A percentile compares a stretch with the other conserved stretches of the same genome.
Conservation (phyloP, 2,888 invertebrate genomes). For the Cactoblastis cactorum region DNA sequence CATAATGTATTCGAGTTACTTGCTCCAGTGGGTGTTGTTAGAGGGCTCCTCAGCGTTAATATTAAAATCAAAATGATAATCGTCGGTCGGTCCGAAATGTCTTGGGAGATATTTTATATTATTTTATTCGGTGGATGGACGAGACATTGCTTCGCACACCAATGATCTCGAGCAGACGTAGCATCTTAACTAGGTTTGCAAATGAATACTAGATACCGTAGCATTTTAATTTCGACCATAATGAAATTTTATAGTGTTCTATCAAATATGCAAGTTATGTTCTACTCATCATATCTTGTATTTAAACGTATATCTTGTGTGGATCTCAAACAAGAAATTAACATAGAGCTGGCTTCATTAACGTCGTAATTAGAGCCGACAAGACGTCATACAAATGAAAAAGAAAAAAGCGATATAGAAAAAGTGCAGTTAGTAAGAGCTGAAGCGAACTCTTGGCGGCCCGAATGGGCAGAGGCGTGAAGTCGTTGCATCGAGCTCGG, state of each 20-base stretch:
- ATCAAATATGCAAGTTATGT: no score
- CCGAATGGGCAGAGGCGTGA: conserved; percentile 35
- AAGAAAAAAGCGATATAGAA: neutral
- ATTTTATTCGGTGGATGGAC: no score
- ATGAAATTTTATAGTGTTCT: no score
- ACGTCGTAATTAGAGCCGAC: neutral
- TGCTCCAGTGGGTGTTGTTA: conserved; percentile 21
- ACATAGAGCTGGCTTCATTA: neutral
- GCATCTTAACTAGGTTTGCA: no score
- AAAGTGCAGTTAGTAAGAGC: neutral
- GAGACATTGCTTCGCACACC: no score
- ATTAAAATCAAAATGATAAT: conserved; percentile 10
- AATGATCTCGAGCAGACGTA: no score
- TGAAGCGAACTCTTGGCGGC: conserved; percentile 17
- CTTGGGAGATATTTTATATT: neutral
- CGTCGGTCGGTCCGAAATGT: conserved; percentile 1
- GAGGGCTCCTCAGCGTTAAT: conserved; percentile 18
- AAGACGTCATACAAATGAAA: neutral
- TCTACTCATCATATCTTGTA: no score
- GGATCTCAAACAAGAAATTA: neutral
- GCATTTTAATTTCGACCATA: no score
- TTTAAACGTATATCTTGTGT: no score
- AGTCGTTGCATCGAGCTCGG: conserved; percentile 37
- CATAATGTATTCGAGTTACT: conserved; percentile 17
- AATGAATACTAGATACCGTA: no score